Evolutionary conservation across 2,888 invertebrate genomes (phyloP).

Genomic region (Drepanosiphum platanoidis): DNA sequence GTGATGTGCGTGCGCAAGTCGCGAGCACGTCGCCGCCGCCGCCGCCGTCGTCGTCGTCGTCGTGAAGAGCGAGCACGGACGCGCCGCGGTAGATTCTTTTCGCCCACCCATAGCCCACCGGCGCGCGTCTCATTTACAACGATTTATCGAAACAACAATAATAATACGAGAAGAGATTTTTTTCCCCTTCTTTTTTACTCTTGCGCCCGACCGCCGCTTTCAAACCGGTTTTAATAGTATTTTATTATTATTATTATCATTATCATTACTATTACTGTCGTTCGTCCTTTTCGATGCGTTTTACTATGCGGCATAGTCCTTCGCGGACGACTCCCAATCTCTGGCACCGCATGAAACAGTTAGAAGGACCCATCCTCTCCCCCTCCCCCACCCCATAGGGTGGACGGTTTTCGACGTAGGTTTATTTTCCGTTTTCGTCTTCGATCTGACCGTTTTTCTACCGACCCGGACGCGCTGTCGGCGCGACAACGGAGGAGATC

Average conservation of each 20-base stretch:
- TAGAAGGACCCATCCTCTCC: not conserved
- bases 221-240: not conserved
- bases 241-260: not conserved
- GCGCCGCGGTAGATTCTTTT: no score
- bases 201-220: not conserved
- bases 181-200: no score
- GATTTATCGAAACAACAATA: no score
- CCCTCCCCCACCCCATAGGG: no score
- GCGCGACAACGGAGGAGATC: slow-evolving; percentile 18
- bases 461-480: no score
- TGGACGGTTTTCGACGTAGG: no score
- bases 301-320: no score
- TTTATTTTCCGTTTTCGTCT: not conserved
- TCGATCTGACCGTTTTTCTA: no score
- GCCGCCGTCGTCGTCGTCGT: not conserved
- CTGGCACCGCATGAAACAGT: not conserved
- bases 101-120: no score
- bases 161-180: no score
- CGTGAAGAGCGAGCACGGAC: not conserved
- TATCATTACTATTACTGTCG: not conserved
- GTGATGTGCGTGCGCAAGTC: not conserved
- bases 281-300: no score
- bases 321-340: not conserved
- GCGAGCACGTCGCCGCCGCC: not conserved
- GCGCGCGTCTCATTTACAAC: no score